These are phyloP conservation scores for Magallana gigas DNA, from an alignment of 1,140 invertebrate genomes.

Conservation along the genomic window DNA sequence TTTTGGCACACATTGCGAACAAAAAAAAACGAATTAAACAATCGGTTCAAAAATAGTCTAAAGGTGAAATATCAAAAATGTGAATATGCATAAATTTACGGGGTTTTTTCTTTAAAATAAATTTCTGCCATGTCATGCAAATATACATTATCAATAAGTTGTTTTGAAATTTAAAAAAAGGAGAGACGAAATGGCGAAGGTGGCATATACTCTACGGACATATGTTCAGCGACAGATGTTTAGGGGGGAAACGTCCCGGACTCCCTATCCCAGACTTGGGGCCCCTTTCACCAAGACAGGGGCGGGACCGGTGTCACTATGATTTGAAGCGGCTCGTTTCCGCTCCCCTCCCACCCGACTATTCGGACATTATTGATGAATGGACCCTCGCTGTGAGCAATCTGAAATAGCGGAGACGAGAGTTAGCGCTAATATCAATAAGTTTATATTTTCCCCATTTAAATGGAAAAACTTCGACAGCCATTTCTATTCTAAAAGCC, in stretches of 20 bases:
- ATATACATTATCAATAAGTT: neutral
- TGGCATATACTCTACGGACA: neutral
- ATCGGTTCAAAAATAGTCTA: neutral
- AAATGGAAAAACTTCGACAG: conserved; percentile 32
- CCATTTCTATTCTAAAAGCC: conserved; percentile 15
- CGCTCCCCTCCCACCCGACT: conserved; percentile 39
- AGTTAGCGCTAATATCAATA: conserved; percentile 15
- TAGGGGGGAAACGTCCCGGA: neutral
- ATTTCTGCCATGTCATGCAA: neutral
- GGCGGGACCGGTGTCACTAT: conserved; percentile 44
- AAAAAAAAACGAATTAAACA: neutral
- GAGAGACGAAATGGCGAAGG: neutral
- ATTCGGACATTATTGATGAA: conserved; percentile 38
- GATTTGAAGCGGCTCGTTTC: conserved; percentile 44
- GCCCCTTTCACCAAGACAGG: conserved; percentile 33
- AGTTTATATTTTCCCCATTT: conserved; percentile 35
- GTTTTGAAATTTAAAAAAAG: neutral
- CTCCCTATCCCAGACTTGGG: neutral
- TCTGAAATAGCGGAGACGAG: conserved; percentile 11
- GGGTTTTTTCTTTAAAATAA: neutral
- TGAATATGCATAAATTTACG: too few relatives aligned
- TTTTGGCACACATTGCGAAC: neutral
- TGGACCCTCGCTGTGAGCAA: conserved; percentile 18
- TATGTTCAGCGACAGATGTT: conserved; percentile 31
- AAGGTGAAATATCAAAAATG: too few relatives aligned